Evolutionary conservation across 2,797 vertebrate species (phyloP).

Genomic region (Tympanoctomys barrerae): DNA sequence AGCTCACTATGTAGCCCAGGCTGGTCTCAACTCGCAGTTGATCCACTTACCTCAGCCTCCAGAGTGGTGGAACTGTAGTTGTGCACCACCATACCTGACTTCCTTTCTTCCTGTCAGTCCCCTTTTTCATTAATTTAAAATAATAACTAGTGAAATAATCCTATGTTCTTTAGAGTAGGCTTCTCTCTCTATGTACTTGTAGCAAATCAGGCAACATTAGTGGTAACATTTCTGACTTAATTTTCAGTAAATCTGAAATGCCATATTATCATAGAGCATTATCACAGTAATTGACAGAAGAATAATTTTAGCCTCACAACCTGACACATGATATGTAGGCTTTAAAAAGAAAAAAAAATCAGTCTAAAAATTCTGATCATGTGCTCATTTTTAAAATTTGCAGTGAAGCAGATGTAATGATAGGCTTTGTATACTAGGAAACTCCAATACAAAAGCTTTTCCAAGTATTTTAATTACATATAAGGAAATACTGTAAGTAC

Average conservation of each 20-base stretch:
- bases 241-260: slow-evolving; percentile 15
- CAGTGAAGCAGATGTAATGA: neutral
- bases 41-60: too few relatives aligned
- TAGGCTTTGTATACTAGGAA: neutral
- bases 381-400: neutral
- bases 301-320: neutral
- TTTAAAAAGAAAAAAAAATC: neutral
- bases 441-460: neutral
- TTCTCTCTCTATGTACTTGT: neutral
- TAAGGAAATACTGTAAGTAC: neutral
- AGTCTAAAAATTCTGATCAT: neutral
- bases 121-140: neutral
- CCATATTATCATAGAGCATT: neutral
- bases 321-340: neutral
- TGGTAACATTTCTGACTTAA: neutral
- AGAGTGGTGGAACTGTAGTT: too few relatives aligned
- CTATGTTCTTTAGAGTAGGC: neutral
- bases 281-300: neutral
- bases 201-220: neutral
- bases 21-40: too few relatives aligned
- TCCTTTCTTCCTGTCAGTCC: neutral
- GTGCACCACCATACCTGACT: too few relatives aligned
- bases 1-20: too few relatives aligned
- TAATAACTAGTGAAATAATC: neutral
- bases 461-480: neutral